Evolutionary conservation across 2,888 invertebrate species (phyloP).

Genomic region (Dolichomitus sp.): DNA sequence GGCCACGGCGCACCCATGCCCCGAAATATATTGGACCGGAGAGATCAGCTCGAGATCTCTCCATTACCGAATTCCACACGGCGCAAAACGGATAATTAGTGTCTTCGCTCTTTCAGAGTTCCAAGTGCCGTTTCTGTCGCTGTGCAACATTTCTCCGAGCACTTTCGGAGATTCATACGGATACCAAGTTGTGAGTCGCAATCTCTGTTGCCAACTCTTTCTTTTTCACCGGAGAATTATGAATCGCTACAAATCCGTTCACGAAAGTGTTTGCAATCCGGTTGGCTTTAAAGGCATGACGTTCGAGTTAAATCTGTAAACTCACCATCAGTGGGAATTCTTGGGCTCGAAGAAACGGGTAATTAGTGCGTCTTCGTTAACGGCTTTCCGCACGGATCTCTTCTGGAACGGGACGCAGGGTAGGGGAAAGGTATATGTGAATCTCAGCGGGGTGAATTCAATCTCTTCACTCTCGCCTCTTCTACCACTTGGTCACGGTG

Average conservation of each 20-base stretch:
- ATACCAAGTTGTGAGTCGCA: constrained; percentile 20
- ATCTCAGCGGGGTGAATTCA: constrained; percentile 48
- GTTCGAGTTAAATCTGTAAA: constrained; percentile 51
- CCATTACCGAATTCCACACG: constrained; percentile 71
- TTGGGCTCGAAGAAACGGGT: constrained; percentile 69
- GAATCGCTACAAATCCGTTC: constrained; percentile 39
- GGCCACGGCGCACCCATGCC: constrained; percentile 41
- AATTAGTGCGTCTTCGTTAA: constrained; percentile 73
- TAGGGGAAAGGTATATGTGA: constrained; percentile 35
- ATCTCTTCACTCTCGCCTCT: constrained; percentile 47
- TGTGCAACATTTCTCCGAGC: constrained; percentile 1
- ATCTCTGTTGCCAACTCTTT: constrained; percentile 24
- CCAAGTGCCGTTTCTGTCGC: constrained; percentile 14
- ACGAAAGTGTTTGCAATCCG: constrained; percentile 23
- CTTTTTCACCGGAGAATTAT: constrained; percentile 21
- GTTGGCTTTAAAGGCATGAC: background rate
- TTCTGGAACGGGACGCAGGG: constrained; percentile 44
- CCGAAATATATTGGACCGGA: constrained; percentile 45
- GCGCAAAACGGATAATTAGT: constrained; percentile 75
- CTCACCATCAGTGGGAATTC: constrained; percentile 70
- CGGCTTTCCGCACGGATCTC: constrained; percentile 42
- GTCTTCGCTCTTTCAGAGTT: constrained; percentile 57
- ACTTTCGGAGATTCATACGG: constrained; percentile 31
- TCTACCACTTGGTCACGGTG: constrained; percentile 52
- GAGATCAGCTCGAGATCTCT: constrained; percentile 58